These are phyloP conservation scores for Tipula vernalis DNA, from an alignment of 2,888 invertebrate genomes.

Conservation along the genomic window DNA sequence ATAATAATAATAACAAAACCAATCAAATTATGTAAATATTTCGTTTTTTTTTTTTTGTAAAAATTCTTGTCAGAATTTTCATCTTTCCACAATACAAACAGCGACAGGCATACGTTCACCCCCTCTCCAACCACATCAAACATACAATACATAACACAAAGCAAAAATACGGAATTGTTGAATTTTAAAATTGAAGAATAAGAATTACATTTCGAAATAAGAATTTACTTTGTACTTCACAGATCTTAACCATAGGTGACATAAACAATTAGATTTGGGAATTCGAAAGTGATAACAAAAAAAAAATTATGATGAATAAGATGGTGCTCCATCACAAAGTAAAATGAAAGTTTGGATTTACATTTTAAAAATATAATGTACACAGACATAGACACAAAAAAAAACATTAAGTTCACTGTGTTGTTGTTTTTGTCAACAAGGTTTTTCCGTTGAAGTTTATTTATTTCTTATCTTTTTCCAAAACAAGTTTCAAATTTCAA, in stretches of 20 bases:
- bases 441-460: too few species aligned
- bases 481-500: too few species aligned
- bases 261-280: neutral
- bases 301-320: neutral
- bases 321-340: neutral
- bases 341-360: neutral
- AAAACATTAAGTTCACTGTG: too few species aligned
- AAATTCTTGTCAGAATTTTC: neutral
- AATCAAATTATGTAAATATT: constrained; percentile 4
- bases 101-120: neutral
- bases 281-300: neutral
- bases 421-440: too few species aligned
- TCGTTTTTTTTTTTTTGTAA: neutral
- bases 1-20: neutral
- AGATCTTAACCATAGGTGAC: neutral
- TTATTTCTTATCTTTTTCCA: too few species aligned
- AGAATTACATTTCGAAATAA: neutral
- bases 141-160: neutral
- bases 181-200: neutral
- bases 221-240: neutral
- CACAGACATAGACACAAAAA: too few species aligned
- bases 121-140: neutral
- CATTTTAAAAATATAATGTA: neutral
- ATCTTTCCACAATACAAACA: neutral
- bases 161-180: neutral